phyloP scores from a whole-genome alignment of 2,113 vertebrate genomes.

The Smithornis capensis region DNA sequence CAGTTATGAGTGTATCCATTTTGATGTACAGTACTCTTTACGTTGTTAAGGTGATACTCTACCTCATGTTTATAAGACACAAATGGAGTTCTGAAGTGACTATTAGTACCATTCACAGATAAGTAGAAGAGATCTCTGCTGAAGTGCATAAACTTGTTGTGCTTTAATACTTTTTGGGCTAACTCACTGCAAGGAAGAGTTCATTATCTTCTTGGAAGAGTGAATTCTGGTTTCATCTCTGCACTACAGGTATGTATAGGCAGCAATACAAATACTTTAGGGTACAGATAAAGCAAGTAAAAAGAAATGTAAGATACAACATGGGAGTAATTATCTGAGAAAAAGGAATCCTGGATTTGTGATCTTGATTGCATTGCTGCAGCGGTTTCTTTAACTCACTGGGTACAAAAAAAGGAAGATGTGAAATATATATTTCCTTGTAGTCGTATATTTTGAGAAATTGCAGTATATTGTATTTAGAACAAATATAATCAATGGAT shows the following conservation, averaged over 20 bases:
- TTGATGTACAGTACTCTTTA: not conserved
- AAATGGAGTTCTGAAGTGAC: not conserved
- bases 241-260: not conserved
- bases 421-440: not conserved
- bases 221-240: not conserved
- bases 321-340: not conserved
- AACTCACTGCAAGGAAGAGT: not conserved
- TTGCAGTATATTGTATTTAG: not conserved
- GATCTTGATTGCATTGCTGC: not conserved
- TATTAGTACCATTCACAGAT: not conserved
- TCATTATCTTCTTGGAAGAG: not conserved
- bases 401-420: not conserved
- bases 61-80: not conserved
- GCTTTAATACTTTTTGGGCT: not conserved
- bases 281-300: not conserved
- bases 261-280: not conserved
- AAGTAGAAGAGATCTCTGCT: not conserved
- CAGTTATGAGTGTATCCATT: not conserved
- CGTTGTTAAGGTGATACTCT: not conserved
- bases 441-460: not conserved
- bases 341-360: not conserved
- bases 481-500: not conserved
- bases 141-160: not conserved
- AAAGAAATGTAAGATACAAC: not conserved
- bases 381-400: not conserved